Conservation (phyloP, 2,797 vertebrate genomes). For the Alosa sapidissima region DNA sequence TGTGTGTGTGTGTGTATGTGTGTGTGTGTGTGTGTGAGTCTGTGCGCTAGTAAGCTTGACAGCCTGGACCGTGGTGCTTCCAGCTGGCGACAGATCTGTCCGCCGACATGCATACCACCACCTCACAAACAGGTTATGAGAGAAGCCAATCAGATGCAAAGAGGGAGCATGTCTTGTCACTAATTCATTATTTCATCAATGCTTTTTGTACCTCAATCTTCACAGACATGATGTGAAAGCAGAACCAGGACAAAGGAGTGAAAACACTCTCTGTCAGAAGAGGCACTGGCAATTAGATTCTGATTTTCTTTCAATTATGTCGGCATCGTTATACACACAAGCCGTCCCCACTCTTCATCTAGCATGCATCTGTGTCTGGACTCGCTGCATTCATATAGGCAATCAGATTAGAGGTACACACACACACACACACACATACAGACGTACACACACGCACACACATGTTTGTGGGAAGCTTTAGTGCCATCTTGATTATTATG, state of each 20-base stretch:
- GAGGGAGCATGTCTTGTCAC: neutral
- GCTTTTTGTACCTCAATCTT: neutral
- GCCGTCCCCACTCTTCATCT: neutral
- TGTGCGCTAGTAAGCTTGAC: conserved; percentile 21
- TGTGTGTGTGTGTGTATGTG: conserved; percentile 39
- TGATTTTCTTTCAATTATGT: conserved; percentile 18
- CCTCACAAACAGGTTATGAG: neutral
- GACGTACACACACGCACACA: conserved; percentile 36
- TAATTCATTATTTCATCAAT: neutral
- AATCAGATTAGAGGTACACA: neutral
- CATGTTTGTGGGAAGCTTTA: conserved; percentile 45
- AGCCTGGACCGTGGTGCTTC: conserved; percentile 32
- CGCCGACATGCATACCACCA: neutral
- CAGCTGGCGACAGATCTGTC: conserved; percentile 47
- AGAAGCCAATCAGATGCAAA: neutral
- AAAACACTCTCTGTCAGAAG: neutral
- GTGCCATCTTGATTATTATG: conserved; percentile 52
- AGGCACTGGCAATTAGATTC: neutral
- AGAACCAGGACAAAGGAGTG: neutral
- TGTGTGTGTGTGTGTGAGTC: conserved; percentile 18
- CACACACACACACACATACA: neutral
- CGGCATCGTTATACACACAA: neutral
- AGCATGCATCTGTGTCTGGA: neutral
- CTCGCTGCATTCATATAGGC: neutral
- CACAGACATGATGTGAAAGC: neutral